Base-by-base conservation (phyloP, 2,888 invertebrate species). In the Melangyna quadrimaculata region DNA sequence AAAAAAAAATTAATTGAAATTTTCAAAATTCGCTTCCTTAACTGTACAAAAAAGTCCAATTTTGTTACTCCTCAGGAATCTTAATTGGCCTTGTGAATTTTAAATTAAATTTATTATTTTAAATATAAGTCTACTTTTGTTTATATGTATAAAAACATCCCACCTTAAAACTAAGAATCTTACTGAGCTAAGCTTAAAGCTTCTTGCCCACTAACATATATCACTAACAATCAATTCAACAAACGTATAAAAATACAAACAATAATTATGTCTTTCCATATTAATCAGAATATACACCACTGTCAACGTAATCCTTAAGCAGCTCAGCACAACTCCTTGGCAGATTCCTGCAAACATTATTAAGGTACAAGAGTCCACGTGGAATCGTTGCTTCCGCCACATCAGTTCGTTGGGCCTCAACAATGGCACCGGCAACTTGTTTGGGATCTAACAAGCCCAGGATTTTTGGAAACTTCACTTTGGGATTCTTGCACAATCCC, bases 401-500 rank as follows among this genome's bases (percentile, higher is more conserved):
- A 88, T 95, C 93, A 79, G 94, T 92, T 65, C 95, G 93, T 88
- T 96, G 95, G 0, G 96, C 96, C 77, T 93, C 93, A 29, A 96
- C 93, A 90, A 96, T 96, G 82, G 93, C 90, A 80, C 93, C 93
- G 0, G 95, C 96, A 2, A 95, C 96, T 84, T 94, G 93, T 88
- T 94, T 93, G 0, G 96, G 94, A 37, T 94, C 92, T 73, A 96
- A 92, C 89, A 96, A 92, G 87, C 94, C 93, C 93, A 96, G 93
- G 88, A 95, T 89, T 22, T 93, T 93, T 0, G 95, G 94, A 91
- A 96, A 96, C 90, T 95, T 95, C 88, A 96, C 95, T 90, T 93
- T 94, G 0, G 96, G 96, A 88, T 94, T 95, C 90, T 96, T 96
- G 90, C 96, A 96, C 12, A 98, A 93, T 0, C 97, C 97, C 0